Evolutionary conservation across 2,888 invertebrate genomes (phyloP).

Genomic region (Matsumyia berberina): DNA sequence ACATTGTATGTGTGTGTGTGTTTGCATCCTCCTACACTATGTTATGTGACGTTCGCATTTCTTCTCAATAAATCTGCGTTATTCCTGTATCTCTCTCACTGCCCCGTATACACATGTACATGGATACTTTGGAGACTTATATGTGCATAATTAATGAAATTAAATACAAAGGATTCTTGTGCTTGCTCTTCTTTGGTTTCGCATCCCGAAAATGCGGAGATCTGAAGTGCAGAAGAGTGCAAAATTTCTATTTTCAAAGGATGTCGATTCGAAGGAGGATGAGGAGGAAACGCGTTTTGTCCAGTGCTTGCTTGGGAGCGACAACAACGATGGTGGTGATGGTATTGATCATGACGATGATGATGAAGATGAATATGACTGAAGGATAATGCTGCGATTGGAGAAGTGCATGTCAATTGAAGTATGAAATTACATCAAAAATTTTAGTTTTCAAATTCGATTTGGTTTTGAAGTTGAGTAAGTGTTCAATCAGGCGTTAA

Average conservation of each 20-base stretch:
- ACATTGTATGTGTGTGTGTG: slow-evolving; percentile 36
- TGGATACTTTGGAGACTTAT: slow-evolving; percentile 49
- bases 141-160: slow-evolving; percentile 76
- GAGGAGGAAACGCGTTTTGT: slow-evolving; percentile 71
- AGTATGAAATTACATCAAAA: slow-evolving; percentile 74
- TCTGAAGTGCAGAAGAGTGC: slow-evolving; percentile 41
- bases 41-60: slow-evolving; percentile 43
- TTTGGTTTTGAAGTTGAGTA: slow-evolving; percentile 69
- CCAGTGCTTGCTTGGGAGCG: slow-evolving; percentile 26
- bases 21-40: neutral
- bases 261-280: slow-evolving; percentile 31
- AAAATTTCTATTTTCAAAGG: slow-evolving; percentile 66
- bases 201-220: slow-evolving; percentile 60
- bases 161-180: slow-evolving; percentile 72
- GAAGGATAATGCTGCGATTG: slow-evolving; percentile 65
- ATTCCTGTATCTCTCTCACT: slow-evolving; percentile 12
- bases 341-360: slow-evolving; percentile 21
- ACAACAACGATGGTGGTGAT: slow-evolving; percentile 22
- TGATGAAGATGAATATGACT: slow-evolving; percentile 26
- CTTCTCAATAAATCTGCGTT: slow-evolving; percentile 68
- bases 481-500: slow-evolving; percentile 65
- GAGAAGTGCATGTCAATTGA: slow-evolving; percentile 74
- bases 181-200: slow-evolving; percentile 59
- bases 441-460: slow-evolving; percentile 62
- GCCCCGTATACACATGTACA: slow-evolving; percentile 10